Conservation (phyloP, 1,140 invertebrate genomes). For the Diprion similis region DNA sequence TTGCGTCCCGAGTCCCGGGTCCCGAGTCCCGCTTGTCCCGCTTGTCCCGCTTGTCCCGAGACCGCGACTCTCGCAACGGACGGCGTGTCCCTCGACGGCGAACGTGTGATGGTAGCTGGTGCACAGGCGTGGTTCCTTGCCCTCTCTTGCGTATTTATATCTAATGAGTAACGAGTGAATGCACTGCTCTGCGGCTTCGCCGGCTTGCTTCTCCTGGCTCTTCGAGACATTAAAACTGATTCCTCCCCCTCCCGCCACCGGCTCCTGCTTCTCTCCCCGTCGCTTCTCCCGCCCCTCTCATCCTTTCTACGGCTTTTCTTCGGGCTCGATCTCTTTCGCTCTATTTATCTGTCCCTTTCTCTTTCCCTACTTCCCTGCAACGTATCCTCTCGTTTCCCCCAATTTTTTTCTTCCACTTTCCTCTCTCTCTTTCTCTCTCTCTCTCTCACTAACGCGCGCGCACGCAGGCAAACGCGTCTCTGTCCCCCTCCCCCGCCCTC, state of each 20-base stretch:
- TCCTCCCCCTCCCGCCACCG: not conserved
- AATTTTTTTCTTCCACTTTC: too few relatives aligned
- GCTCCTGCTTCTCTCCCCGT: not conserved
- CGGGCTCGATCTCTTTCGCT: not conserved
- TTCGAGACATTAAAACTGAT: conserved; percentile 7
- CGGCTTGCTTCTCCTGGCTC: not conserved
- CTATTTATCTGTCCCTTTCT: conserved; percentile 1
- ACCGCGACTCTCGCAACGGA: not conserved
- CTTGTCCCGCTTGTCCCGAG: not conserved
- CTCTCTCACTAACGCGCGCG: not conserved
- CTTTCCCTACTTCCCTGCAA: not conserved
- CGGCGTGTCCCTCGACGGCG: not conserved
- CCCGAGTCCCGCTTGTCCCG: conserved; percentile 1
- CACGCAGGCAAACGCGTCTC: too few relatives aligned
- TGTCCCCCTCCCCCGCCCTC: not conserved
- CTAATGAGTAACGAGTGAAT: conserved; percentile 7
- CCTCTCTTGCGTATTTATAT: conserved; percentile 7
- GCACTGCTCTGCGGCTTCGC: conserved; percentile 3
- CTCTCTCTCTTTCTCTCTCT: not conserved
- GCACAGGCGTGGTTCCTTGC: conserved; percentile 3
- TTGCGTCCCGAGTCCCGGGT: conserved; percentile 6
- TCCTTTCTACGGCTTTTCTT: not conserved
- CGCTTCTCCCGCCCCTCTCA: too few relatives aligned
- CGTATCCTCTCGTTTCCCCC: too few relatives aligned
- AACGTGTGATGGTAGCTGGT: not conserved